A percentile compares a stretch with the other conserved stretches of the same genome.
These are phyloP conservation scores for Cataglyphis hispanica DNA, from an alignment of 1,140 invertebrate genomes.

Conservation along the genomic window DNA sequence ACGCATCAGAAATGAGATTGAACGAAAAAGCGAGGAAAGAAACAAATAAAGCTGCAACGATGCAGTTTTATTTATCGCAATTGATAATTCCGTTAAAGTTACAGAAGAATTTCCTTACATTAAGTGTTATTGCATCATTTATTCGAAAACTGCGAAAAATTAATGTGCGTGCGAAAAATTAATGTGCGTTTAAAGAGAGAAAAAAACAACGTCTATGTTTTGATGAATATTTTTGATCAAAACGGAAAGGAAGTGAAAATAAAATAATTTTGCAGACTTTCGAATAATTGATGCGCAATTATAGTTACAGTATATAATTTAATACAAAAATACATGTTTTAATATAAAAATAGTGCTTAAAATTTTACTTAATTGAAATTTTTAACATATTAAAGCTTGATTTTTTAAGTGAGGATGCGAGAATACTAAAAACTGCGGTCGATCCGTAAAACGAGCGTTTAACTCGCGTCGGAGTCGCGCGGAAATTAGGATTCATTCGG, in stretches of 20 bases:
- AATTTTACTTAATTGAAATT: no score
- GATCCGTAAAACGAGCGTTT: constrained; percentile 54
- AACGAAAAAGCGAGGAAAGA: neutral
- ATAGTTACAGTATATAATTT: neutral
- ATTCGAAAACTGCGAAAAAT: neutral
- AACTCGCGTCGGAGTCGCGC: constrained; percentile 51
- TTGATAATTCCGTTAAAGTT: constrained; percentile 47
- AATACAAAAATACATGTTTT: neutral
- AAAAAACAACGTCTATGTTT: neutral
- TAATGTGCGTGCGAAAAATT: constrained; percentile 2
- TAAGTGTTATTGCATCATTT: constrained; percentile 1
- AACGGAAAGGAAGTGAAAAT: neutral
- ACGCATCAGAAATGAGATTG: neutral
- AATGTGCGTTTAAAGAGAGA: neutral
- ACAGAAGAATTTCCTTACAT: constrained; percentile 28
- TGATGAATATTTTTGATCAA: neutral
- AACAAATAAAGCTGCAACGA: constrained; percentile 22
- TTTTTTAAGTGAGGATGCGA: neutral
- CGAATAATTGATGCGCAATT: neutral
- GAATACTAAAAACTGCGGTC: neutral
- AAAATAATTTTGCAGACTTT: neutral
- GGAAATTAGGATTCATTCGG: constrained; percentile 76
- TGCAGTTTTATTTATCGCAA: neutral
- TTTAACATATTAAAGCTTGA: neutral
- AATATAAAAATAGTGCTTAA: neutral